Percentiles rank a stretch among this genome's conserved stretches.
phyloP scores from a whole-genome alignment of 2,797 vertebrate species.

The Chrysocyon brachyurus region DNA sequence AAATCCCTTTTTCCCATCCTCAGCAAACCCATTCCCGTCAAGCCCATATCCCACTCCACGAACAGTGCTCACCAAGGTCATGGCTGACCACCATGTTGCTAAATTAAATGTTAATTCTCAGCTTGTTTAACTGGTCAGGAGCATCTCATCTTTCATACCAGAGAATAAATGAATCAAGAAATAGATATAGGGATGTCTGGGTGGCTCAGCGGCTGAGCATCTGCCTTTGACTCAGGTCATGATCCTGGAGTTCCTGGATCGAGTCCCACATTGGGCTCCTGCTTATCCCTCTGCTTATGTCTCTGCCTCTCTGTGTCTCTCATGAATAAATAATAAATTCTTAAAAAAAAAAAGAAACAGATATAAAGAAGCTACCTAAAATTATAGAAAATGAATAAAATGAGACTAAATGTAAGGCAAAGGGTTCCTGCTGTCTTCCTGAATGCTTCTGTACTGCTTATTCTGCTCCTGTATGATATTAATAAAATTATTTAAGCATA shows the following conservation, averaged over 20 bases:
- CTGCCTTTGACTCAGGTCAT: no score
- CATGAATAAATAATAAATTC: no score
- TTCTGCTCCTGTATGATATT: not conserved
- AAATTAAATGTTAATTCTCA: conserved; percentile 31
- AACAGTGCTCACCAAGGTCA: conserved; percentile 35
- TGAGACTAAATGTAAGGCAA: conserved; percentile 11
- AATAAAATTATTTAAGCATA: not conserved
- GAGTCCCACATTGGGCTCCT: no score
- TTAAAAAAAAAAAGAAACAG: no score
- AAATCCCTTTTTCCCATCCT: not conserved
- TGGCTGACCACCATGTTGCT: not conserved
- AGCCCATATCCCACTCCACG: not conserved
- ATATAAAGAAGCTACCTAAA: conserved; percentile 19
- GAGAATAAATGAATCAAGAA: conserved; percentile 48
- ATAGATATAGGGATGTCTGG: not conserved
- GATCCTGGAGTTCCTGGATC: no score
- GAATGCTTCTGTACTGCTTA: conserved; percentile 35
- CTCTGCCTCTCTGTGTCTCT: no score
- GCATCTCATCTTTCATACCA: conserved; percentile 21
- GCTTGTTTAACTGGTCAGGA: not conserved
- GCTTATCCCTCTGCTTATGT: no score
- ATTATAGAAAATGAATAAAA: conserved; percentile 26
- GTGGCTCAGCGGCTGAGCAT: no score
- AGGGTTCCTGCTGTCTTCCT: not conserved
- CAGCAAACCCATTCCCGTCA: not conserved